These are phyloP conservation scores for Pollenia labialis DNA, from an alignment of 2,888 invertebrate genomes.

Conservation along the genomic window DNA sequence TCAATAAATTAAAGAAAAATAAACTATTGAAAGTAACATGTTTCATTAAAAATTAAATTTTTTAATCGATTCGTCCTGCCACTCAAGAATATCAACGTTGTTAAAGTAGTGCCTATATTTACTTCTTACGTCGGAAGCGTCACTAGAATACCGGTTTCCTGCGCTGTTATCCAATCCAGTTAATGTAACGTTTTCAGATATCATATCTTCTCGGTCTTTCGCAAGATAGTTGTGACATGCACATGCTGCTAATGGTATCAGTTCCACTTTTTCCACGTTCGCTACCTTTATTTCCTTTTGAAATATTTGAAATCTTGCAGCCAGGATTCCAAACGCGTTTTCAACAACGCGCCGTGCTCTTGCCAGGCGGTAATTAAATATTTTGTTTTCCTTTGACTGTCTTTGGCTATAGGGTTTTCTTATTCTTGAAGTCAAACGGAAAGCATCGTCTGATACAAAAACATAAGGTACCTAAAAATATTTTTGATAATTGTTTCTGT, in stretches of 20 bases:
- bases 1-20: no score
- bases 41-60: no score
- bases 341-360: constrained; percentile 15
- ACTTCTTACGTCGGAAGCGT: constrained; percentile 12
- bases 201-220: not conserved
- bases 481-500: no score
- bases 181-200: not conserved
- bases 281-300: not conserved
- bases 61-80: not conserved
- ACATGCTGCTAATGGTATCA: constrained; percentile 11
- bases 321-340: constrained; percentile 31
- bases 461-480: constrained; percentile 20
- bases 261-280: constrained; percentile 18
- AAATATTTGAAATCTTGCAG: constrained; percentile 16
- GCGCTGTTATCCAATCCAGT: constrained; percentile 8
- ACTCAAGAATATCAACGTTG: not conserved
- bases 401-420: constrained; percentile 14
- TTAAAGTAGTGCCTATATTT: constrained; percentile 17
- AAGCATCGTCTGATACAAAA: constrained; percentile 24
- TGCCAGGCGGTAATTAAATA: constrained; percentile 19
- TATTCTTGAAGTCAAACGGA: constrained; percentile 9
- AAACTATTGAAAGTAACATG: no score
- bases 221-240: constrained; percentile 6
- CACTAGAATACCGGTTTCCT: constrained; percentile 7
- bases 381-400: constrained; percentile 8